Evolutionary conservation across 2,113 vertebrate species (phyloP).

Genomic region (Xiphorhynchus elegans): DNA sequence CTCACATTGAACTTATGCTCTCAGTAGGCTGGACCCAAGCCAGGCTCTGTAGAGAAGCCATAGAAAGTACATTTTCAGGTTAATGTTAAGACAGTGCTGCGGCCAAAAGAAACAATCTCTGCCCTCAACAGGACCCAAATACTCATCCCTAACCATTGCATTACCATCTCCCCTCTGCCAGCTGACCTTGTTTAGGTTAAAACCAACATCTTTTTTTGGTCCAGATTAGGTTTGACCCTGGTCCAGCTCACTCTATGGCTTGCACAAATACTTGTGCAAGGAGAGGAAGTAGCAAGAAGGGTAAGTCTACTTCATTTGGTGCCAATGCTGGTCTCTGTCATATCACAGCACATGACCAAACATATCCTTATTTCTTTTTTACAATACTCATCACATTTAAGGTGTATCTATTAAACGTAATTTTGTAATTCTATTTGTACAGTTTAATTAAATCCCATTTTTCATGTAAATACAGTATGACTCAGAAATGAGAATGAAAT

Average conservation of each 20-base stretch:
- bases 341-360: not conserved
- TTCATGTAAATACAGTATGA: constrained; percentile 1
- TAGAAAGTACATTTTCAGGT: not conserved
- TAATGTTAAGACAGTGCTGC: not conserved
- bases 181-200: not conserved
- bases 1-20: not conserved
- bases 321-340: not conserved
- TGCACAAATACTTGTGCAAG: not conserved
- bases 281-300: not conserved
- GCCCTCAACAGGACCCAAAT: not conserved
- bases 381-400: not conserved
- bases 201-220: not conserved
- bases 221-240: not conserved
- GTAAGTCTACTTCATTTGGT: not conserved
- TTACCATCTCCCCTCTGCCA: not conserved
- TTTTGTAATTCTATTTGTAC: not conserved
- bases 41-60: not conserved
- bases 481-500: constrained; percentile 8
- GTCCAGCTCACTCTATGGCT: not conserved
- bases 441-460: not conserved
- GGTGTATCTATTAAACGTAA: not conserved
- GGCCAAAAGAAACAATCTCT: constrained; percentile 16
- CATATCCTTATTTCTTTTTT: not conserved
- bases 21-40: not conserved
- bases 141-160: not conserved